Base-by-base conservation (phyloP, 2,113 vertebrate genomes). In the Lamprotornis superbus region DNA sequence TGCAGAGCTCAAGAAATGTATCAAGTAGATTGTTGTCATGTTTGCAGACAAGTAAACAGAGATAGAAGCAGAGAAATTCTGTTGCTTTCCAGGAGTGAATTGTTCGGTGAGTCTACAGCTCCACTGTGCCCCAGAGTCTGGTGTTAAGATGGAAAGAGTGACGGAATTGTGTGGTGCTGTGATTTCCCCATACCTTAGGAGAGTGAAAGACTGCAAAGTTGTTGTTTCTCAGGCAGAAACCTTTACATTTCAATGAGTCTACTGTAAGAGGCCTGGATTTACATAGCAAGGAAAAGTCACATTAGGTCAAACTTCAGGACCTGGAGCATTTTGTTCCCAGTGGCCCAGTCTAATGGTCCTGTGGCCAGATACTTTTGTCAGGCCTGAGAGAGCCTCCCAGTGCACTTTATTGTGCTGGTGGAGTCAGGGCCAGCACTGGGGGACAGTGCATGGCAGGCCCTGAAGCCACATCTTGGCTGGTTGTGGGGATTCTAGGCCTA, bases 381-480 rank as follows among this genome's bases (percentile, higher is more conserved):
- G 77, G 33, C 33, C 52, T 46, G 19, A 81, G 19, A 30, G 44
- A 59, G 44, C 19, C 35, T 63, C 49, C 11, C 28, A 63, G 15
- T 40, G 21, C 30, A 18, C 23, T 74, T 57, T 57, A 53, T 24
- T 42, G 35, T 39, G 17, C 23, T 0, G 0, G 11, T 49, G 37
- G 49, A 27, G 19, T 46, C 56, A 39, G n/a, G 49, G 22, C 10
- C 39, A 40, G 14, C 25, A 11, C 21, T 35, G 1, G 11, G 13
- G 19, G 37, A 25, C 0, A 0, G 22, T 18, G 3, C 21, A 21
- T 0, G 1, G 63, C 17, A 42, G 44, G 4, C 74, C 18, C 37
- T 18, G 2, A 1, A 27, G 20, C 0, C 0, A 5, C 9, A 8
- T 6, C 35, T 5, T 10, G 4, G 18, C 47, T 10, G 13, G 11